Evolutionary conservation across 37 sponge, comb jelly and placozoan species (phyloP).

Genomic region (Oscarella lobularis): DNA sequence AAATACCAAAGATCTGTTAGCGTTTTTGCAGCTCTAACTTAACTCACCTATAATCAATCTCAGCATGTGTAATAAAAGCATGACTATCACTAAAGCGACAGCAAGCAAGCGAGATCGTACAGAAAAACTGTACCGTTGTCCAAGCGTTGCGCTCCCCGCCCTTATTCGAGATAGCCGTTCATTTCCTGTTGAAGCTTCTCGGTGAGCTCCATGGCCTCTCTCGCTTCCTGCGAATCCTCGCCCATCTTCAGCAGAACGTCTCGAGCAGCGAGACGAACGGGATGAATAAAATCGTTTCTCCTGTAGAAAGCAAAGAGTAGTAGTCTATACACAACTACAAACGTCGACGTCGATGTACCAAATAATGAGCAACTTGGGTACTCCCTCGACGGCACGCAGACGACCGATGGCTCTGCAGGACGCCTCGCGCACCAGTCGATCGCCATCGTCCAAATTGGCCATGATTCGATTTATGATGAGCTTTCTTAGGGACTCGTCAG

Average conservation of each 20-base stretch:
- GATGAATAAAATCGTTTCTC: constrained; percentile 4
- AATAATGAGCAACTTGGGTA: neutral
- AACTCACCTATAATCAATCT: no score
- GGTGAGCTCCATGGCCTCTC: neutral
- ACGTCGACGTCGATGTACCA: neutral
- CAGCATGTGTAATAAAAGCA: no score
- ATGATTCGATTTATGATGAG: neutral
- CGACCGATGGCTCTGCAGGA: neutral
- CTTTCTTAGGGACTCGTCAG: neutral
- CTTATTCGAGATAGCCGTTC: neutral
- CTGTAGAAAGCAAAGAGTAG: neutral
- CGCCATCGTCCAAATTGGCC: neutral
- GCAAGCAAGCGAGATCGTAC: no score
- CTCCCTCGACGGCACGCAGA: neutral
- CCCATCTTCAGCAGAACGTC: neutral
- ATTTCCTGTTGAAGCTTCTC: neutral
- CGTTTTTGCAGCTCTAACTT: no score
- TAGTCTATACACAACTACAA: neutral
- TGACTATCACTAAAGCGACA: no score
- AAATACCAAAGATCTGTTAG: no score
- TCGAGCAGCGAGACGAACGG: neutral
- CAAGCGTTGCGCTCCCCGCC: no score
- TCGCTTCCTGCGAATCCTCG: neutral
- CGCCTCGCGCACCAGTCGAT: neutral
- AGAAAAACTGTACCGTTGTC: no score